Evolutionary conservation across 2,113 vertebrate species (phyloP).

Genomic region (Physeter macrocephalus): DNA sequence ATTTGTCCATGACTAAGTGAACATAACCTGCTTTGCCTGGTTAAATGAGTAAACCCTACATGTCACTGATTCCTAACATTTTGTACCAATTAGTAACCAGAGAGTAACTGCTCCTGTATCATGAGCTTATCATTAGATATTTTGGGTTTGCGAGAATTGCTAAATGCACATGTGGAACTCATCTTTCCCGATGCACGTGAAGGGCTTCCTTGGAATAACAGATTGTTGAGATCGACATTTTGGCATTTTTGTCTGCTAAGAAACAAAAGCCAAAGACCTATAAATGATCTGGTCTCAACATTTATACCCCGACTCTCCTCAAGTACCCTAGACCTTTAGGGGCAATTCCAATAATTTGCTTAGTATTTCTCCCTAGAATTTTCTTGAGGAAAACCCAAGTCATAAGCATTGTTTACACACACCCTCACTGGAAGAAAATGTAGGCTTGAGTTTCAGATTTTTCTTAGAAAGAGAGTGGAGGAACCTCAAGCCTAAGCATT

Average conservation of each 20-base stretch:
- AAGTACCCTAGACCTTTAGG: neutral
- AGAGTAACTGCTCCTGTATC: neutral
- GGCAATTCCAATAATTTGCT: neutral
- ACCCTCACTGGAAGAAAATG: rapidly evolving
- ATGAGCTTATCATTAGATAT: neutral
- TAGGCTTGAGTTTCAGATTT: neutral
- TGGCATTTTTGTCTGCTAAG: neutral
- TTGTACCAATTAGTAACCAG: slow-evolving; percentile 45
- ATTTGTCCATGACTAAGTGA: slow-evolving; percentile 72
- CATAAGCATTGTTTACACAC: neutral
- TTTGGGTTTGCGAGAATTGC: neutral
- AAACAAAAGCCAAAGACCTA: neutral
- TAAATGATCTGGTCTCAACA: neutral
- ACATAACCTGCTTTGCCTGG: neutral
- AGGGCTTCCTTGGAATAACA: neutral
- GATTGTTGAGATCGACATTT: neutral
- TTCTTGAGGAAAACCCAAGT: no score
- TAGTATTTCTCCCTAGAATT: neutral
- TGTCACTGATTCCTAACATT: slow-evolving; percentile 29
- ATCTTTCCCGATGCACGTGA: neutral
- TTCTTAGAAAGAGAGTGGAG: neutral
- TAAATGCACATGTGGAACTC: neutral
- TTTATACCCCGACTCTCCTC: rapidly evolving
- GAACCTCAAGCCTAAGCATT: no score
- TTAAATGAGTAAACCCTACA: slow-evolving; percentile 40